phyloP scores from a whole-genome alignment of 2,888 invertebrate genomes.

The Baronia brevicornis region DNA sequence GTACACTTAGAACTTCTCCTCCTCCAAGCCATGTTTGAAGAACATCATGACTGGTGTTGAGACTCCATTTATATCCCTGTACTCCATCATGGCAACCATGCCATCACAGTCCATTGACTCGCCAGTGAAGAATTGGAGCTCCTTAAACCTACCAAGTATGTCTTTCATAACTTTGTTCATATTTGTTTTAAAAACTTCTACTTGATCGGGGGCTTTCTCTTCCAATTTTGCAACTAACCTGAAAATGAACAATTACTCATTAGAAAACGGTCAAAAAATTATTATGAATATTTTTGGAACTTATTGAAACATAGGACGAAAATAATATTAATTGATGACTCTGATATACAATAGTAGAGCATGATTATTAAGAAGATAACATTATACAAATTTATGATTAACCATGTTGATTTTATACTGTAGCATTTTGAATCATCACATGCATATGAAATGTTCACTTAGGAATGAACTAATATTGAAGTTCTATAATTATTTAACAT shows the following conservation, averaged over 20 bases:
- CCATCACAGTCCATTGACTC: conserved; percentile 96
- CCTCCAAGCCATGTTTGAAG: conserved; percentile 95
- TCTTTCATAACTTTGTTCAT: conserved; percentile 96
- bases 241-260: conserved; percentile 53
- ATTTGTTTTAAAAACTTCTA: conserved; percentile 91
- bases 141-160: conserved; percentile 91
- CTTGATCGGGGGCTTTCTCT: conserved; percentile 87
- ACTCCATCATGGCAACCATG: conserved; percentile 95
- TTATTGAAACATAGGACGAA: background rate
- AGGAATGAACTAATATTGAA: too few relatives aligned
- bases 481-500: too few relatives aligned
- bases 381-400: too few relatives aligned
- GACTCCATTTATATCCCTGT: conserved; percentile 89
- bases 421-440: too few relatives aligned
- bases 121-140: conserved; percentile 93
- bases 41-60: conserved; percentile 94
- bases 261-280: conserved; percentile 48
- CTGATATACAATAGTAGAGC: conserved; percentile 6
- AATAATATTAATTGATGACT: background rate
- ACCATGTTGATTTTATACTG: too few relatives aligned
- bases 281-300: conserved; percentile 1
- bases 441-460: too few relatives aligned
- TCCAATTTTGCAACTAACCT: conserved; percentile 85
- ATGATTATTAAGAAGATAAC: too few relatives aligned
- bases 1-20: conserved; percentile 90